These are phyloP conservation scores for Neodiprion pinetum DNA, from an alignment of 1,140 invertebrate genomes.

Conservation along the genomic window DNA sequence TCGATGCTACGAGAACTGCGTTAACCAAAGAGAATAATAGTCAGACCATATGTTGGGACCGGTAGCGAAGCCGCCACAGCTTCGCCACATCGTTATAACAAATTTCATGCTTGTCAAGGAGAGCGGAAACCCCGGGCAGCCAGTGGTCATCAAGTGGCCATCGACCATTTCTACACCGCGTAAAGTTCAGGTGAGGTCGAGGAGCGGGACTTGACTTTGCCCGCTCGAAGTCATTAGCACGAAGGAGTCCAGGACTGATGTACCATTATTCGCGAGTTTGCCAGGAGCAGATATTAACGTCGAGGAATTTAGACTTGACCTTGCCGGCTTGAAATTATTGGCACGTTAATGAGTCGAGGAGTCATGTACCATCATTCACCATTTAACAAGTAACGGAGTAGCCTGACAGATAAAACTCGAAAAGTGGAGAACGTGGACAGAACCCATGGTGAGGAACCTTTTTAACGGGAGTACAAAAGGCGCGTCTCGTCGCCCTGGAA, in stretches of 20 bases:
- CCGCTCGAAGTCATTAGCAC: too few relatives aligned
- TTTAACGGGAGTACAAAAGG: constrained; percentile 64
- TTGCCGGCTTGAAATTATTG: too few relatives aligned
- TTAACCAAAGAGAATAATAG: constrained; percentile 42
- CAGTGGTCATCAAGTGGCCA: background rate
- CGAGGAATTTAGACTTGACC: too few relatives aligned
- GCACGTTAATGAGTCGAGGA: too few relatives aligned
- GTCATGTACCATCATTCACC: constrained; percentile 36
- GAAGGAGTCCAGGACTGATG: too few relatives aligned
- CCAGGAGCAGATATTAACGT: too few relatives aligned
- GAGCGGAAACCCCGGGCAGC: background rate
- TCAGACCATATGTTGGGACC: constrained; percentile 43
- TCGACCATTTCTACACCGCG: too few relatives aligned
- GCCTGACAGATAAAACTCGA: constrained; percentile 50
- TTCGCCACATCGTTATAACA: constrained; percentile 45
- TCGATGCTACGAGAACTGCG: constrained; percentile 47
- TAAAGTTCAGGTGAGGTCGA: too few relatives aligned
- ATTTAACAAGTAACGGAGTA: constrained; percentile 51
- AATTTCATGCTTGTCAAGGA: constrained; percentile 41
- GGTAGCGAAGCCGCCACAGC: constrained; percentile 44
- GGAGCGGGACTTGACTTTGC: too few relatives aligned
- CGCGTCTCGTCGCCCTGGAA: constrained; percentile 64
- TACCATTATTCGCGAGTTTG: too few relatives aligned
- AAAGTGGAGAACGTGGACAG: constrained; percentile 51
- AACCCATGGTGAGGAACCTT: constrained; percentile 56